A percentile compares a stretch with the other conserved stretches of the same genome.
These are phyloP conservation scores for Bombus impatiens DNA, from an alignment of 1,140 invertebrate species.

Conservation along the genomic window DNA sequence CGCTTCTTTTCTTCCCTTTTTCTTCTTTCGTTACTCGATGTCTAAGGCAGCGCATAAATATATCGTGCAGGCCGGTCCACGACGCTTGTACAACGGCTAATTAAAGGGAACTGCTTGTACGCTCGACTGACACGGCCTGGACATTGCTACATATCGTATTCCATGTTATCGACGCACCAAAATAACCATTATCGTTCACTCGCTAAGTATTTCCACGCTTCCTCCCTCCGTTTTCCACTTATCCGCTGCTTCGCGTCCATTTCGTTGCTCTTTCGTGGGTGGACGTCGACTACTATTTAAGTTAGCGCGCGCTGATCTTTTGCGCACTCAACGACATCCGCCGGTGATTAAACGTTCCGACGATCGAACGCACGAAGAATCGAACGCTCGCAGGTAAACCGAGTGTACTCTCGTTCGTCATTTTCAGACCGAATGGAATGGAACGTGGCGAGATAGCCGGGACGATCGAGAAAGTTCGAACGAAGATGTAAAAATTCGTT, in stretches of 20 bases:
- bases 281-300: not conserved
- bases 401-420: not conserved
- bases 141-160: slow-evolving; percentile 46
- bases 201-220: not conserved
- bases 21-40: slow-evolving; percentile 18
- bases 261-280: not conserved
- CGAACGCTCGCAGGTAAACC: not conserved
- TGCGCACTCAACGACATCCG: not conserved
- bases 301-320: not conserved
- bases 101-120: slow-evolving; percentile 61
- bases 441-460: not conserved
- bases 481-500: slow-evolving; percentile 18
- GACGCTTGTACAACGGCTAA: slow-evolving; percentile 55
- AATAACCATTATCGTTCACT: slow-evolving; percentile 48
- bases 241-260: too few relatives aligned
- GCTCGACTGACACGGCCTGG: slow-evolving; percentile 36
- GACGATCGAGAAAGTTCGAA: slow-evolving; percentile 12
- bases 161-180: slow-evolving; percentile 53
- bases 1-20: not conserved
- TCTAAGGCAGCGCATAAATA: slow-evolving; percentile 55
- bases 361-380: too few relatives aligned
- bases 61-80: slow-evolving; percentile 41
- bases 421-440: not conserved
- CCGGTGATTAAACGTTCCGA: not conserved
- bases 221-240: not conserved